Evolutionary conservation across 2,888 invertebrate genomes (phyloP).

Genomic region (Girardia tigrina): DNA sequence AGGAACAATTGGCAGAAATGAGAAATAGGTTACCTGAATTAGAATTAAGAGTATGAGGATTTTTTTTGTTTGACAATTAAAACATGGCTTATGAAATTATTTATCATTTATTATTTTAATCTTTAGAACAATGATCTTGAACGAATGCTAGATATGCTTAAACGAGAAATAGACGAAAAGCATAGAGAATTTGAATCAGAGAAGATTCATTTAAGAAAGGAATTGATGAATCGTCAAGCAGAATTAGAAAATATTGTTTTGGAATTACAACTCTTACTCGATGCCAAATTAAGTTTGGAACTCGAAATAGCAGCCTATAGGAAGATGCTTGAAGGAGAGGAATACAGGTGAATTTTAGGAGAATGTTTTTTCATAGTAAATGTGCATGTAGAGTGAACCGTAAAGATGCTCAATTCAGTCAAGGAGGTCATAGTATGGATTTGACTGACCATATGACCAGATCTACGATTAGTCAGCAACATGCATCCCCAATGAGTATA

Average conservation of each 20-base stretch:
- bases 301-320: conserved; percentile 55
- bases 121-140: conserved; percentile 52
- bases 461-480: not conserved
- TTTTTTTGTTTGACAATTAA: not conserved
- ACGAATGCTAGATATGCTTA: conserved; percentile 51
- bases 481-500: not conserved
- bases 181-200: conserved; percentile 52
- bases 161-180: conserved; percentile 52
- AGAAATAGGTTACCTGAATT: conserved; percentile 52
- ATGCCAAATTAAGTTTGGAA: conserved; percentile 54
- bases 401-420: not conserved
- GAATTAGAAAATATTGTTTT: conserved; percentile 42
- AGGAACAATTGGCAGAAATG: conserved; percentile 49
- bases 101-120: no score
- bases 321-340: conserved; percentile 54
- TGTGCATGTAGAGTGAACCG: not conserved
- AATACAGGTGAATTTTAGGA: conserved; percentile 41
- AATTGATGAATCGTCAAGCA: conserved; percentile 49
- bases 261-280: conserved; percentile 40
- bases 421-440: not conserved
- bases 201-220: conserved; percentile 43
- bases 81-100: not conserved
- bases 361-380: not conserved
- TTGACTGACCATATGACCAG: not conserved
- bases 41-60: conserved; percentile 50